Evolutionary conservation across 2,113 vertebrate genomes (phyloP).

Genomic region (Suncus etruscus): DNA sequence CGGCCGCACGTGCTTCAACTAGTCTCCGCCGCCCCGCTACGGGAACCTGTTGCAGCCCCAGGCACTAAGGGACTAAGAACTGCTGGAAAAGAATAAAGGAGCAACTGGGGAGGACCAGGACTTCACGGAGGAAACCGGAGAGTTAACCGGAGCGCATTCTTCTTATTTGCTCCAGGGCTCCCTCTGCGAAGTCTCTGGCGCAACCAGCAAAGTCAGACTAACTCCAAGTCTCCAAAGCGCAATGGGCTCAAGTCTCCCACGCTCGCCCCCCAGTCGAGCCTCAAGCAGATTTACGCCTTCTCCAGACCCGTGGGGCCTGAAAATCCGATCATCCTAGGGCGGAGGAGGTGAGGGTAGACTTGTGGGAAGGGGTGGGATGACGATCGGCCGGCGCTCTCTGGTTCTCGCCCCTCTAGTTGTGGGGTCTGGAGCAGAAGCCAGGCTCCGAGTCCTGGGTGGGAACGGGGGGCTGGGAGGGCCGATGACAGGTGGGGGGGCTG

Average conservation of each 20-base stretch:
- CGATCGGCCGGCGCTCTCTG: neutral
- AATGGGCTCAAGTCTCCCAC: neutral
- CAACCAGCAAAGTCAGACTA: slow-evolving; percentile 9
- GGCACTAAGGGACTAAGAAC: neutral
- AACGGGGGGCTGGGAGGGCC: too few species aligned
- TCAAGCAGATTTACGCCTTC: neutral
- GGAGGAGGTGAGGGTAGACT: neutral
- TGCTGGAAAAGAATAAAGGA: neutral
- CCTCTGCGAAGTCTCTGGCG: neutral
- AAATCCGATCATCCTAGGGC: neutral
- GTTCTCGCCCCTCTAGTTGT: too few species aligned
- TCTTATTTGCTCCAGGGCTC: neutral
- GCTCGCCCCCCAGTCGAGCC: neutral
- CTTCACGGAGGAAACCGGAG: neutral
- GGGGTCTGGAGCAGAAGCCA: neutral
- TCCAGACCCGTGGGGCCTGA: neutral
- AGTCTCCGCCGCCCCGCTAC: neutral
- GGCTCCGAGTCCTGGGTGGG: too few species aligned
- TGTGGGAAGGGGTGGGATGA: neutral
- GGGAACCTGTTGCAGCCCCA: neutral
- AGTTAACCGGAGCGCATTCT: neutral
- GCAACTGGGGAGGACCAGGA: neutral
- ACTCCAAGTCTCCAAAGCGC: slow-evolving; percentile 1
- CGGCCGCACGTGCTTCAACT: neutral
- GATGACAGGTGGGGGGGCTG: too few species aligned